phyloP scores from a whole-genome alignment of 2,113 vertebrate genomes.

The Kryptolebias marmoratus region DNA sequence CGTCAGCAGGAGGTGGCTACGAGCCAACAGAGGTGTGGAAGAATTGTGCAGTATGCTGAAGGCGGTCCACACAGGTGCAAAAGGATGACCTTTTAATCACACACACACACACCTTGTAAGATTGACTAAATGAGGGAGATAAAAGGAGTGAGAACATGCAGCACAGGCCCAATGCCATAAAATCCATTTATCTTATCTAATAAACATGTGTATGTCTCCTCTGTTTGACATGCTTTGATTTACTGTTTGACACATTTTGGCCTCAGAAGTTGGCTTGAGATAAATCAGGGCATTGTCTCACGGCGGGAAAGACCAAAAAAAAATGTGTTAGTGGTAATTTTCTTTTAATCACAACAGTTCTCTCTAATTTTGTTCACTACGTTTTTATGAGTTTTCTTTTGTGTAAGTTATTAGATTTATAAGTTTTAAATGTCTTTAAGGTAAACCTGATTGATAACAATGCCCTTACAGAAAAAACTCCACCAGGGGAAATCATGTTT shows the following conservation, averaged over 20 bases:
- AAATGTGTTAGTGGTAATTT: background rate
- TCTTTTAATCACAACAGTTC: background rate
- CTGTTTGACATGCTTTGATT: conserved; percentile 46
- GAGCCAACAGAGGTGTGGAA: conserved; percentile 43
- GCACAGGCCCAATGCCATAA: conserved; percentile 37
- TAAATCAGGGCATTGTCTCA: conserved; percentile 32
- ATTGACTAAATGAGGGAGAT: conserved; percentile 38
- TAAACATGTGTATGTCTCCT: conserved; percentile 37
- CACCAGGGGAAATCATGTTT: too few relatives aligned
- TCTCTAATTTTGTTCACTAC: background rate
- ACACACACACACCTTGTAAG: conserved; percentile 19
- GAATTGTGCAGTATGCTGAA: conserved; percentile 27
- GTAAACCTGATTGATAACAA: background rate
- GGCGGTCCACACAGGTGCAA: conserved; percentile 49
- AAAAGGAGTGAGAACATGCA: conserved; percentile 31
- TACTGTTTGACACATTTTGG: conserved; percentile 35
- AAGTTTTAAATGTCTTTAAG: background rate
- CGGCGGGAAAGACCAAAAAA: background rate
- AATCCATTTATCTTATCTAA: conserved; percentile 34
- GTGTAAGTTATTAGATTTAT: background rate
- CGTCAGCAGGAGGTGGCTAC: conserved; percentile 34
- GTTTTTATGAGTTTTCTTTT: background rate
- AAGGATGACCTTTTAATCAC: conserved; percentile 48
- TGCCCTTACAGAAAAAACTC: background rate
- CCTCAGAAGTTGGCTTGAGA: conserved; percentile 46